Percentiles rank a stretch among this genome's conserved stretches.
Conservation (phyloP, 2,888 invertebrate genomes). For the Volucella inanis region DNA sequence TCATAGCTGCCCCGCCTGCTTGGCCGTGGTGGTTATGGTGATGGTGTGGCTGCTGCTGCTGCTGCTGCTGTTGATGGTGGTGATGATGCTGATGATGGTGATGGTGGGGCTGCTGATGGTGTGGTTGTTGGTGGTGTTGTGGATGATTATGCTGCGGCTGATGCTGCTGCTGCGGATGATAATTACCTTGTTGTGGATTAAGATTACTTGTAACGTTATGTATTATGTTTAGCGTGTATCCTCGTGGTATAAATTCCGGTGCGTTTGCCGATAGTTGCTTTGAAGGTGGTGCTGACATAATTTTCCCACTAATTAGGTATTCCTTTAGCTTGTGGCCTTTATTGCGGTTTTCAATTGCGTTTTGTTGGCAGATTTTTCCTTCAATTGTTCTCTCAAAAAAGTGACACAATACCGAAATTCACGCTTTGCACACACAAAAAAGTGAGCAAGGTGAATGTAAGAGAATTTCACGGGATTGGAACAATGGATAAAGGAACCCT, state of each 20-base stretch:
- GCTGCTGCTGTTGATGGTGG: slow-evolving; percentile 53
- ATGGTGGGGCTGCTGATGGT: slow-evolving; percentile 46
- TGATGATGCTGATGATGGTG: slow-evolving; percentile 61
- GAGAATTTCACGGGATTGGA: slow-evolving; percentile 72
- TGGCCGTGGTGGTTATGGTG: slow-evolving; percentile 63
- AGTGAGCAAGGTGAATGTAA: slow-evolving; percentile 70
- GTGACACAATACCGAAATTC: slow-evolving; percentile 68
- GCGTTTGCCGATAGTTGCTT: slow-evolving; percentile 76
- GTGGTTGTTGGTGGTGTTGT: slow-evolving; percentile 46
- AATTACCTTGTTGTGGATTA: slow-evolving; percentile 59
- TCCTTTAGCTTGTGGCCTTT: slow-evolving; percentile 22
- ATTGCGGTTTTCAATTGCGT: slow-evolving; percentile 29
- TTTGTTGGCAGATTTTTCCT: slow-evolving; percentile 36
- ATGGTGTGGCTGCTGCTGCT: slow-evolving; percentile 58
- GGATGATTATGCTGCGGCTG: slow-evolving; percentile 25
- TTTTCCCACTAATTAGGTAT: slow-evolving; percentile 43
- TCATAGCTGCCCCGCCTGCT: slow-evolving; percentile 47
- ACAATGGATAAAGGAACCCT: slow-evolving; percentile 74
- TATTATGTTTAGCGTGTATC: slow-evolving; percentile 66
- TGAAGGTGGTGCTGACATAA: slow-evolving; percentile 74
- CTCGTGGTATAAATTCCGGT: slow-evolving; percentile 76
- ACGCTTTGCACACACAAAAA: slow-evolving; percentile 72
- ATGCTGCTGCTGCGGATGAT: slow-evolving; percentile 55
- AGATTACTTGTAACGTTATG: slow-evolving; percentile 67
- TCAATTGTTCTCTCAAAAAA: slow-evolving; percentile 49